These are phyloP conservation scores for Glossosoma conforme DNA, from an alignment of 1,140 invertebrate species.

Conservation along the genomic window DNA sequence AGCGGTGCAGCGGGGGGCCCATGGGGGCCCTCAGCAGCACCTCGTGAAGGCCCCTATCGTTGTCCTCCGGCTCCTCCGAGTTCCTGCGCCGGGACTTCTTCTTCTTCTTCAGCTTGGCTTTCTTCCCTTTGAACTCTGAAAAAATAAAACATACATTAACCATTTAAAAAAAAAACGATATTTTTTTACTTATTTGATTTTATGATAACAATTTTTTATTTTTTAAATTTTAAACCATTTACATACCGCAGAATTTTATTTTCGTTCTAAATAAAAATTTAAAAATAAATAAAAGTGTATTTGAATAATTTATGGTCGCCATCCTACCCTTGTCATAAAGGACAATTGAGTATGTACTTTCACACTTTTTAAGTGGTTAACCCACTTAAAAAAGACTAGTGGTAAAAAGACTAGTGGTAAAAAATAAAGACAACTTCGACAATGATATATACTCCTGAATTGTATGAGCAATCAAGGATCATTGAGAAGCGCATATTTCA, in stretches of 20 bases:
- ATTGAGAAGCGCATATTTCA: neutral
- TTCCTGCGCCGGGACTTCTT: conserved; percentile 1
- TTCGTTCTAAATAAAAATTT: too few species aligned
- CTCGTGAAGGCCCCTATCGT: conserved; percentile 19
- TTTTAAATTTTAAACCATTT: neutral
- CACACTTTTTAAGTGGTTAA: too few species aligned
- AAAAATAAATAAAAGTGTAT: too few species aligned
- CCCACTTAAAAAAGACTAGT: too few species aligned
- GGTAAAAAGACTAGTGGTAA: too few species aligned
- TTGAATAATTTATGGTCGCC: too few species aligned
- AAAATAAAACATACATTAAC: neutral
- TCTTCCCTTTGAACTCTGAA: neutral
- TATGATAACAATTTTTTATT: neutral
- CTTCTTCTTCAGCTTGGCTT: conserved; percentile 7
- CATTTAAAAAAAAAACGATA: neutral
- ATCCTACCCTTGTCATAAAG: too few species aligned
- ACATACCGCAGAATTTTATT: too few species aligned
- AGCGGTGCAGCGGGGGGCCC: conserved; percentile 7
- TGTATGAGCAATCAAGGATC: neutral
- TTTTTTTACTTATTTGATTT: neutral
- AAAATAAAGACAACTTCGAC: neutral
- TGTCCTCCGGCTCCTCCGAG: conserved; percentile 10
- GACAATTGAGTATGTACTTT: too few species aligned
- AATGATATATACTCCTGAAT: neutral
- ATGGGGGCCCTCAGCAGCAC: neutral